Evolutionary conservation across 2,888 invertebrate species (phyloP).

Genomic region (Slavum lentiscoides): DNA sequence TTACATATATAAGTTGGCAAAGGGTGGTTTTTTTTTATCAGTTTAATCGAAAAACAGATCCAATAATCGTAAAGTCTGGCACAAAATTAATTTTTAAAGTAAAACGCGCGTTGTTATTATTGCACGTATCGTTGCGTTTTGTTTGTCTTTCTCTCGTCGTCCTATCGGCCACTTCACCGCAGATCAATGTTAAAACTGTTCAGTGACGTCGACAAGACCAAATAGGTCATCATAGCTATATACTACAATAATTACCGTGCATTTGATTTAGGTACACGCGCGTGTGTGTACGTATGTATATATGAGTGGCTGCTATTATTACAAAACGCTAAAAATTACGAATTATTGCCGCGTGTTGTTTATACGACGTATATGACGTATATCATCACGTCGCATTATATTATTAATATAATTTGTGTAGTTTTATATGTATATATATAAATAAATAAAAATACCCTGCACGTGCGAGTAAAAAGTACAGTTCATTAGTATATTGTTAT

Average conservation of each 20-base stretch:
- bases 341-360: conserved; percentile 4
- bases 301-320: conserved; percentile 8
- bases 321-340: conserved; percentile 11
- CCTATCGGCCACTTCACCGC: conserved; percentile 51
- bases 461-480: neutral
- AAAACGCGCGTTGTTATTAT: conserved; percentile 18
- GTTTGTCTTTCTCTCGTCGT: conserved; percentile 55
- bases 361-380: neutral
- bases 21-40: neutral
- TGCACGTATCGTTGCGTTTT: conserved; percentile 38
- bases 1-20: neutral
- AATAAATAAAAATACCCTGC: neutral
- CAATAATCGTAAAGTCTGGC: neutral
- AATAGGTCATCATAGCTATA: conserved; percentile 40
- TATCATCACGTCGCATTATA: neutral
- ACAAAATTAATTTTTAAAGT: conserved; percentile 13
- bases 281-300: too few species aligned
- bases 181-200: conserved; percentile 54
- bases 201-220: conserved; percentile 54
- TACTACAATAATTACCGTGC: conserved; percentile 46
- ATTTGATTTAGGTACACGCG: conserved; percentile 16
- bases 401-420: conserved; percentile 1
- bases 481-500: neutral
- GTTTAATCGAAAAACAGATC: conserved; percentile 13
- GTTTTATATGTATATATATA: neutral